phyloP scores from a whole-genome alignment of 1,140 invertebrate genomes.

The Sycobia sp. region DNA sequence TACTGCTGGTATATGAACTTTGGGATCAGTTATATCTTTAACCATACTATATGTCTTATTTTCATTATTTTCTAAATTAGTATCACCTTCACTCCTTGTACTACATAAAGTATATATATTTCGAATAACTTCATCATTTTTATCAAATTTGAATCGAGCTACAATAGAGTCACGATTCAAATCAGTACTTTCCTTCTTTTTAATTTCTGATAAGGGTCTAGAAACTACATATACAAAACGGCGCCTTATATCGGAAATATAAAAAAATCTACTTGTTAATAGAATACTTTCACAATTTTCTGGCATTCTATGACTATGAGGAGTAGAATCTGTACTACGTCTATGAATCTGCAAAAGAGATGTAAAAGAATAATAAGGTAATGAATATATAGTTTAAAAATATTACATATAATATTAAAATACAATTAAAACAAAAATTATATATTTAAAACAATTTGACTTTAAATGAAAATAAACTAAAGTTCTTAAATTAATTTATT shows the following conservation, averaged over 20 bases:
- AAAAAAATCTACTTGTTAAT: conserved; percentile 69
- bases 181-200: conserved; percentile 64
- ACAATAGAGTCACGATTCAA: conserved; percentile 65
- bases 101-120: conserved; percentile 59
- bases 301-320: conserved; percentile 74
- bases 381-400: neutral
- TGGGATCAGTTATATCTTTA: conserved; percentile 62
- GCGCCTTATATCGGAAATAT: conserved; percentile 61
- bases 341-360: conserved; percentile 64
- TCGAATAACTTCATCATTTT: conserved; percentile 58
- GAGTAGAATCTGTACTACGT: conserved; percentile 69
- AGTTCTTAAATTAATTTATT: too few relatives aligned
- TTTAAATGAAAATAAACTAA: too few relatives aligned
- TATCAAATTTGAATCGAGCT: conserved; percentile 64
- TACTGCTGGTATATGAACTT: conserved; percentile 60
- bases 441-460: too few relatives aligned
- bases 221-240: conserved; percentile 66
- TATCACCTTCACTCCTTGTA: conserved; percentile 46
- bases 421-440: neutral
- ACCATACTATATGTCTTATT: conserved; percentile 53
- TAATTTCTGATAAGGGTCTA: conserved; percentile 67
- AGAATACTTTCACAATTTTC: conserved; percentile 63
- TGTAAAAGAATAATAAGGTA: conserved; percentile 8
- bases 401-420: neutral
- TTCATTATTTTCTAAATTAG: conserved; percentile 48